Conservation (phyloP, 2,888 invertebrate genomes). For the Odontocerum albicorne region DNA sequence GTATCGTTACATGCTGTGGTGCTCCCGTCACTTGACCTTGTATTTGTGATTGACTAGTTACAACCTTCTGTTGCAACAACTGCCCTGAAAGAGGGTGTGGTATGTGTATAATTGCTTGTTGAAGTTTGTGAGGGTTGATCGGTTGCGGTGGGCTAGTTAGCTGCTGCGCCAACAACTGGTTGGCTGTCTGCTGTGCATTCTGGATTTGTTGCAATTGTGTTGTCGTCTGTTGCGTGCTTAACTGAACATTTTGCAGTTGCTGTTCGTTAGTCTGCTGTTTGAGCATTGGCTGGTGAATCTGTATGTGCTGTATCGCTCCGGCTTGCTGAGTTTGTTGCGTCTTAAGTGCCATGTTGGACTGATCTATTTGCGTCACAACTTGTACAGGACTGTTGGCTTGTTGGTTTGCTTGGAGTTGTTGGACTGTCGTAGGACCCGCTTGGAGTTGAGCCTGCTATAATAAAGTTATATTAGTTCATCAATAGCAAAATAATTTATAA, state of each 20-base stretch:
- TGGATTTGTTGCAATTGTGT: conserved; percentile 32
- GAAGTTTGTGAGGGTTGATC: conserved; percentile 56
- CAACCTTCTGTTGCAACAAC: conserved; percentile 29
- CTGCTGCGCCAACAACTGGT: conserved; percentile 55
- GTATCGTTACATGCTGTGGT: conserved; percentile 23
- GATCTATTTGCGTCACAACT: conserved; percentile 44
- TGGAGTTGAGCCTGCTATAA: conserved; percentile 76
- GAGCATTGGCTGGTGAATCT: conserved; percentile 30
- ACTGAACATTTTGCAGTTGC: conserved; percentile 20
- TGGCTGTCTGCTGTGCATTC: conserved; percentile 51
- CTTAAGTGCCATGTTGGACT: conserved; percentile 43
- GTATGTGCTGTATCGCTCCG: conserved; percentile 30
- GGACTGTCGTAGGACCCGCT: conserved; percentile 42
- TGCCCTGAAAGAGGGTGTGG: conserved; percentile 47
- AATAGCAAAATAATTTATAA: too few species aligned
- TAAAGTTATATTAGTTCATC: too few species aligned
- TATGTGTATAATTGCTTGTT: conserved; percentile 57
- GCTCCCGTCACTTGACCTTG: conserved; percentile 20
- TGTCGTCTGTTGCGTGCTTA: conserved; percentile 28
- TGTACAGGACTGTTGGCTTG: conserved; percentile 46
- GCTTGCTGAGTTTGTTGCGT: conserved; percentile 37
- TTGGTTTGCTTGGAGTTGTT: conserved; percentile 40
- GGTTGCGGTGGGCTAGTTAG: conserved; percentile 57
- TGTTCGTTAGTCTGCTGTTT: conserved; percentile 28
- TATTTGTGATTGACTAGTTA: conserved; percentile 28